Evolutionary conservation across 2,888 invertebrate species (phyloP).

Genomic region (Catocala fraxini): DNA sequence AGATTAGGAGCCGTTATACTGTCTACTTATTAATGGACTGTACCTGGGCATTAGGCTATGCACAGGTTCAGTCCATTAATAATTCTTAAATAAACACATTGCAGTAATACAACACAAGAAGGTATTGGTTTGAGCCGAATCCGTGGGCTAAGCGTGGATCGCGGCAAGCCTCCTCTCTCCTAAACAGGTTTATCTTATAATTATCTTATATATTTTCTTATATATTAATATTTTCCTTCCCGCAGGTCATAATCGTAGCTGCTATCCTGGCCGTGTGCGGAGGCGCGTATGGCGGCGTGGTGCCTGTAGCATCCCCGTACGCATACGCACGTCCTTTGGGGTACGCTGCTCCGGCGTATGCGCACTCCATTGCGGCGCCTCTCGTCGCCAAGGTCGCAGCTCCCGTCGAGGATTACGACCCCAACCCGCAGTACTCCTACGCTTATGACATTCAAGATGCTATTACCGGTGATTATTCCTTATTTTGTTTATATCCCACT

Average conservation of each 20-base stretch:
- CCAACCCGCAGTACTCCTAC: constrained; percentile 90
- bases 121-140: too few relatives aligned
- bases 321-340: constrained; percentile 67
- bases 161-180: too few relatives aligned
- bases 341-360: constrained; percentile 56
- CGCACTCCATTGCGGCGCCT: constrained; percentile 45
- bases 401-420: constrained; percentile 87
- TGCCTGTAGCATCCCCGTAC: constrained; percentile 66
- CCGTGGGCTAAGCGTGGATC: too few relatives aligned
- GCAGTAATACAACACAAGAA: too few relatives aligned
- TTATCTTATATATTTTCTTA: too few relatives aligned
- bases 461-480: constrained; percentile 85
- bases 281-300: constrained; percentile 63
- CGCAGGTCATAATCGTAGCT: constrained; percentile 71
- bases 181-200: too few relatives aligned
- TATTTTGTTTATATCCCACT: not conserved
- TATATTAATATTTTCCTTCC: constrained; percentile 3
- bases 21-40: too few relatives aligned
- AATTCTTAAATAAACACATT: too few relatives aligned
- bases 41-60: too few relatives aligned
- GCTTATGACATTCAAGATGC: constrained; percentile 91
- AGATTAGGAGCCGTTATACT: too few relatives aligned
- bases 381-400: constrained; percentile 72
- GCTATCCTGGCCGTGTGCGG: constrained; percentile 71
- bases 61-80: too few relatives aligned